Conservation (phyloP, 2,113 vertebrate species). For the Turnix velox region DNA sequence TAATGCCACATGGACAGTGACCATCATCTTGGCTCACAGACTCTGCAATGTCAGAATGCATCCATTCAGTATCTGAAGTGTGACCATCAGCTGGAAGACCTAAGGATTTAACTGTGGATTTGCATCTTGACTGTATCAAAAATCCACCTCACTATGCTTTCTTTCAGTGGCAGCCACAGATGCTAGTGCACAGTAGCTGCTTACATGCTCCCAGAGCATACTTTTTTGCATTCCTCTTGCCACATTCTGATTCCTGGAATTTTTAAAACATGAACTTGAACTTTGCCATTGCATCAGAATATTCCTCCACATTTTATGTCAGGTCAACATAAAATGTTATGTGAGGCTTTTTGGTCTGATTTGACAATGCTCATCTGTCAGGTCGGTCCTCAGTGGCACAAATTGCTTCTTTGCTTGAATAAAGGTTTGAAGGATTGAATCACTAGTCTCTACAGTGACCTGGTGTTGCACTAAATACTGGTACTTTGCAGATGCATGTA, state of each 20-base stretch:
- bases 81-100: neutral
- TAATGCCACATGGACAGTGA: neutral
- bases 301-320: neutral
- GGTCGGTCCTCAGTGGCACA: neutral
- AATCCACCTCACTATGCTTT: neutral
- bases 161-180: neutral
- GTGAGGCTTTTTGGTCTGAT: neutral
- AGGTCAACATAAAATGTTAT: neutral
- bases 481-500: neutral
- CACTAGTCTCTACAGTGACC: neutral
- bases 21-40: neutral
- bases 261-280: neutral
- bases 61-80: neutral
- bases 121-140: neutral
- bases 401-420: neutral
- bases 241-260: neutral
- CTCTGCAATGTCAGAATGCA: neutral
- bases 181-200: neutral
- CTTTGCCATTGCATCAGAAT: neutral
- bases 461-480: neutral
- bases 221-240: neutral
- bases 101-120: neutral
- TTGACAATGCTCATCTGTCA: neutral
- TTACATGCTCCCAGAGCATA: neutral
- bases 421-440: neutral